A percentile compares a stretch with the other conserved stretches of the same genome.
Evolutionary conservation across 2,113 vertebrate species (phyloP).

Genomic region (Aptenodytes forsteri): DNA sequence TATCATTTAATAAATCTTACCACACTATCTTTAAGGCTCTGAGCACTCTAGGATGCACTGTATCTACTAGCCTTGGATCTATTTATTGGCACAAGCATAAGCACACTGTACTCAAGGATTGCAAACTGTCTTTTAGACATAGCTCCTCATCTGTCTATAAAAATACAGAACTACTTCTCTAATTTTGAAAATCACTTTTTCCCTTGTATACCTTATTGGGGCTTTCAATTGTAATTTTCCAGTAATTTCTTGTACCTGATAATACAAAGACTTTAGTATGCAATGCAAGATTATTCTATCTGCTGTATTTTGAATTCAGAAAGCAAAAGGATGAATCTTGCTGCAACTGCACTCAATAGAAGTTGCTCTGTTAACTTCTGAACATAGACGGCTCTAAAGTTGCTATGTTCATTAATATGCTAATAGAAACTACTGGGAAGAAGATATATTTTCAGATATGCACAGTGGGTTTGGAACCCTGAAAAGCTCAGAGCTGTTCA

Average conservation of each 20-base stretch:
- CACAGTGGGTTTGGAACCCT: background rate
- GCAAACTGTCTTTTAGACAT: background rate
- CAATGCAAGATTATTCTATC: background rate
- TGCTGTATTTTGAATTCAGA: background rate
- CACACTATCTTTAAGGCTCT: background rate
- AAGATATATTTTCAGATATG: background rate
- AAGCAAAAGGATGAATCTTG: background rate
- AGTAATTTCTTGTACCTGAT: background rate
- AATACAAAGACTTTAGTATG: background rate
- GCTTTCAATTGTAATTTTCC: background rate
- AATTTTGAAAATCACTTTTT: background rate
- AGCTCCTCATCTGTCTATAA: background rate
- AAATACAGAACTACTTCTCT: background rate
- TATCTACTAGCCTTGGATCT: background rate
- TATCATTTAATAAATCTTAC: background rate
- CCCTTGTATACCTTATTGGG: background rate
- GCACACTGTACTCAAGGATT: background rate
- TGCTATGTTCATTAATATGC: background rate
- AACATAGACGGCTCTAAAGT: background rate
- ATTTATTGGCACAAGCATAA: background rate
- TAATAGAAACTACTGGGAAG: background rate
- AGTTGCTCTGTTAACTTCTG: background rate
- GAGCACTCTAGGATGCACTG: background rate
- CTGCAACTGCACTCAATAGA: background rate
- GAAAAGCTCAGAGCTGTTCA: background rate